A percentile compares a stretch with the other conserved stretches of the same genome.
phyloP scores from a whole-genome alignment of 2,888 invertebrate species.

The Ormyrus rosae region DNA sequence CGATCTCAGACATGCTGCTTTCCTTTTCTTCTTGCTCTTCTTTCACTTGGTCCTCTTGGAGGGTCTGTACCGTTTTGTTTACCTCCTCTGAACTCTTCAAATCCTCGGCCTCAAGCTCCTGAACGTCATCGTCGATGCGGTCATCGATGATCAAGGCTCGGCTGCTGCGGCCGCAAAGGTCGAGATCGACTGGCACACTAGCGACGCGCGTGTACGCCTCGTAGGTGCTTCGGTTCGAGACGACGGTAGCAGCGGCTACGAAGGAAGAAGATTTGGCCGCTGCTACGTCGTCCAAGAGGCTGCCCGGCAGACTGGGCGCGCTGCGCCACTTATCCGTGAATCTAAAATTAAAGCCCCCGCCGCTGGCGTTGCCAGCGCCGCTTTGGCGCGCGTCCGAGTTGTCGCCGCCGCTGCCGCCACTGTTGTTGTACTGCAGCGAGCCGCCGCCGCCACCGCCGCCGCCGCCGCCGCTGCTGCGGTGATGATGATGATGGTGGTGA shows the following conservation, averaged over 20 bases:
- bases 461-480: conserved; percentile 59
- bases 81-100: conserved; percentile 15
- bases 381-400: conserved; percentile 59
- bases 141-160: conserved; percentile 4
- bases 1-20: conserved; percentile 44
- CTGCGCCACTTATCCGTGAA: conserved; percentile 74
- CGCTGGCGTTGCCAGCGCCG: conserved; percentile 60
- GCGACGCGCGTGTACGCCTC: conserved; percentile 75
- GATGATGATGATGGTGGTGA: conserved; percentile 60
- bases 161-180: conserved; percentile 77
- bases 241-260: conserved; percentile 51
- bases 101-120: conserved; percentile 11
- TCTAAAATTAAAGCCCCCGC: conserved; percentile 74
- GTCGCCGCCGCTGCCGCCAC: conserved; percentile 54
- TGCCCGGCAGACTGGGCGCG: conserved; percentile 73
- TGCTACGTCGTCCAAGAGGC: conserved; percentile 64
- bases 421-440: conserved; percentile 54
- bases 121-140: conserved; percentile 41
- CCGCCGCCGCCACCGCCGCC: conserved; percentile 57
- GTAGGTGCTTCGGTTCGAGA: conserved; percentile 61
- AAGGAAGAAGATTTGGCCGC: conserved; percentile 51
- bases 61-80: no score
- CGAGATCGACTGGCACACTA: conserved; percentile 83
- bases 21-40: no score
- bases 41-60: no score